These are phyloP conservation scores for Gisinianus flammeolus DNA, from an alignment of 2,888 invertebrate genomes.

Conservation along the genomic window DNA sequence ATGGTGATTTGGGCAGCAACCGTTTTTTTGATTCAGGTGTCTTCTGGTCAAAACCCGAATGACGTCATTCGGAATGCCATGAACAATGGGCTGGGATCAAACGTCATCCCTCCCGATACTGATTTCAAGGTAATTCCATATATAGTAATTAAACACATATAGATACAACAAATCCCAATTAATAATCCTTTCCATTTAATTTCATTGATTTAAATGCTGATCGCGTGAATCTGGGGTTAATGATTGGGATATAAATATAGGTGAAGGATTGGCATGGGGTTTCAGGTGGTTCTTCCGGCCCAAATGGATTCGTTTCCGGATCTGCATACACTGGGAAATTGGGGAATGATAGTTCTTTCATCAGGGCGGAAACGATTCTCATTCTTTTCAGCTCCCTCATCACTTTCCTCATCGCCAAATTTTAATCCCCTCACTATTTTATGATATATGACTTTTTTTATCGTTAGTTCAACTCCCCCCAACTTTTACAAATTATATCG, in stretches of 20 bases:
- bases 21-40: no score
- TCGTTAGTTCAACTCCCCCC: no score
- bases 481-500: no score
- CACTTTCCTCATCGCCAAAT: neutral
- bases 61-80: conserved; percentile 6
- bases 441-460: no score
- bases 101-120: neutral
- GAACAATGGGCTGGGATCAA: neutral
- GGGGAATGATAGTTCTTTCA: neutral
- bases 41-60: neutral
- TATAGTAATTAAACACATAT: neutral
- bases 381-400: neutral
- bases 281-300: no score
- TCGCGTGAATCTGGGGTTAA: neutral
- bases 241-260: neutral
- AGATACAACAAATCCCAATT: neutral
- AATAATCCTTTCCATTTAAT: neutral
- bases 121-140: conserved; percentile 8
- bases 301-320: neutral
- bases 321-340: neutral
- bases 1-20: no score
- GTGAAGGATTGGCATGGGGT: conserved; percentile 15
- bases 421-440: neutral
- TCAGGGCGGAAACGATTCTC: neutral
- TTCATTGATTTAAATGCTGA: neutral